Base-by-base conservation (phyloP, 2,888 invertebrate species). In the Frankliniella fusca region DNA sequence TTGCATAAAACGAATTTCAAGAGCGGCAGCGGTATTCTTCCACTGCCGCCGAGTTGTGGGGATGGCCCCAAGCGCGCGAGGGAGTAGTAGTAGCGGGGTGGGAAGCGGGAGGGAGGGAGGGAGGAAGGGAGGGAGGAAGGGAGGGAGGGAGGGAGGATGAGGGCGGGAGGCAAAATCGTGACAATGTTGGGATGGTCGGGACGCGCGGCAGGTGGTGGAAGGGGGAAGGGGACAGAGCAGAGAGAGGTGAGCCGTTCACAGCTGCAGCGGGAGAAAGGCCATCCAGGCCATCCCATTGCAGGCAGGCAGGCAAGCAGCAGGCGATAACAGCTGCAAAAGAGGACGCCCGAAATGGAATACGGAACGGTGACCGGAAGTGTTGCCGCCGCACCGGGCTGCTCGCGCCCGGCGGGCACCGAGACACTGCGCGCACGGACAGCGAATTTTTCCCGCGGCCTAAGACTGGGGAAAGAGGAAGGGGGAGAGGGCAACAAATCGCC, bases 301-400 rank as follows among this genome's bases (percentile, higher is more conserved):
- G 61, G 61, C 61, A 20, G n/a, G n/a, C n/a, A 38, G 38, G 38
- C 38, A 38, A 38, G 20, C 15, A 20, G 70, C 23, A 9, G 27
- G 70, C 70, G 70, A 76, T 76, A 76, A 76, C 70, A 23, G 70
- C 61, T 61, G 61, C 61, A 61, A 38, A 38, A 38, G n/a, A n/a
- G 38, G 38, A 38, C 38, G 61, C 61, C 7, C 27, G 70, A 27
- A 76, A 76, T 76, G 70, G 70, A 76, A 76, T 27, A 76, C 27
- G 70, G 61, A 61, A 61, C 61, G 61, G 38, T 38, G 3, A 38
- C 38, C 38, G 38, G 61, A n/a, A 61, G 54, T 18, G 54, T 61
- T 18, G 61, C 3, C 61, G 18, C 15, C 15, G 15, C n/a, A n/a
- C 38, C 38, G 38, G 38, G 38, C 38, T 5, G 38, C 3, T 2